These are phyloP conservation scores for Athalia rosae DNA, from an alignment of 2,888 invertebrate species.

Conservation along the genomic window DNA sequence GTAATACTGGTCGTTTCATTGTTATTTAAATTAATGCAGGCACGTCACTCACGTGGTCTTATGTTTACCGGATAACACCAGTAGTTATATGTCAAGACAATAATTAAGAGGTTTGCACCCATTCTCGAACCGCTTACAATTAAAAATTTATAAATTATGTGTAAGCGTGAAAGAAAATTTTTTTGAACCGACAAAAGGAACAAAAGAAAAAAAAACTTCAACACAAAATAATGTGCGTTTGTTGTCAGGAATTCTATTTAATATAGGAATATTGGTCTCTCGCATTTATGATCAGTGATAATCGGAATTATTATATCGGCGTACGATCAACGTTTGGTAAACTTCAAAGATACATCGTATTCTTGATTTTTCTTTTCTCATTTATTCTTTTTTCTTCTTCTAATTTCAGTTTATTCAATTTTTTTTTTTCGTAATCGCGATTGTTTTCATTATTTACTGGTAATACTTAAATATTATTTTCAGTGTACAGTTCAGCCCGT, in stretches of 20 bases:
- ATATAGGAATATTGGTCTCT: background rate
- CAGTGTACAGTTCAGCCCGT: slow-evolving; percentile 39
- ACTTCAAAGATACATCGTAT: slow-evolving; percentile 28
- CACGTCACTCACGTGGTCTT: too few species aligned
- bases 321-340: background rate
- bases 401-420: too few species aligned
- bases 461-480: slow-evolving; percentile 28
- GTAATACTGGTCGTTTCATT: background rate
- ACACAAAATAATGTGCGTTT: slow-evolving; percentile 11
- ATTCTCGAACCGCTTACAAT: too few species aligned
- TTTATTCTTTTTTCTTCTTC: background rate
- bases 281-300: background rate
- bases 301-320: background rate
- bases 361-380: background rate
- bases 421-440: too few species aligned
- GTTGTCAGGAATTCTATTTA: background rate
- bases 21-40: background rate
- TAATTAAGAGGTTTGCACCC: too few species aligned
- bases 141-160: too few species aligned
- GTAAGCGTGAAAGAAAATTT: too few species aligned
- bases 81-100: too few species aligned
- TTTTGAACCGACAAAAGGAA: too few species aligned
- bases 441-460: too few species aligned
- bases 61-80: background rate
- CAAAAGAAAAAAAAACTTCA: too few species aligned